These are phyloP conservation scores for Acheta domesticus DNA, from an alignment of 2,888 invertebrate genomes.

Conservation along the genomic window DNA sequence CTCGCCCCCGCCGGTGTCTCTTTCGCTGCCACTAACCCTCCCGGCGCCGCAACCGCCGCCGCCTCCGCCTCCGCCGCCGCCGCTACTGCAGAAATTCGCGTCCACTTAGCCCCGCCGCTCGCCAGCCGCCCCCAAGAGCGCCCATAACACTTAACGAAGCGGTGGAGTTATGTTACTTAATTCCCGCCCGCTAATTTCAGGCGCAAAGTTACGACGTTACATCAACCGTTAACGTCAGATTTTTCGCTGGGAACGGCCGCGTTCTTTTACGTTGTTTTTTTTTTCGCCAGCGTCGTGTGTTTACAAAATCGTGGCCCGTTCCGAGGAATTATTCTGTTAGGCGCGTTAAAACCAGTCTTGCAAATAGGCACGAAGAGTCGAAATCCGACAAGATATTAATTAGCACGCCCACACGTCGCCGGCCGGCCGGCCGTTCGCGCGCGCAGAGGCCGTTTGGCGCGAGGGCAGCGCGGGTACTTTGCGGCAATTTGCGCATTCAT, in stretches of 20 bases:
- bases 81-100: not conserved
- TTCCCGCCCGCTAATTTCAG: not conserved
- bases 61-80: not conserved
- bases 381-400: constrained; percentile 11
- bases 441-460: not conserved
- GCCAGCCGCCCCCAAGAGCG: not conserved
- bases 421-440: not conserved
- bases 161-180: constrained; percentile 8
- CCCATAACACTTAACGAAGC: constrained; percentile 9
- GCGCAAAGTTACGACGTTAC: constrained; percentile 1
- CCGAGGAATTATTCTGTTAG: not conserved
- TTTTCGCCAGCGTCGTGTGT: not conserved
- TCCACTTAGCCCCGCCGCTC: not conserved
- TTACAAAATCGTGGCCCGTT: not conserved
- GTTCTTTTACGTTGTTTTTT: not conserved
- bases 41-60: not conserved
- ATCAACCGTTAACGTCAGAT: constrained; percentile 9
- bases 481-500: not conserved
- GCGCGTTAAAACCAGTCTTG: constrained; percentile 18
- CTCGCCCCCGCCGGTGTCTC: not conserved
- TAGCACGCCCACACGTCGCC: not conserved
- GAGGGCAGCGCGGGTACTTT: not conserved
- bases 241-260: not conserved
- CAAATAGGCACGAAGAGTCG: not conserved
- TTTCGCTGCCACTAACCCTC: not conserved